Percentiles rank a stretch among this genome's conserved stretches.
Evolutionary conservation across 2,113 vertebrate genomes (phyloP).

Genomic region (Grantiella picta): DNA sequence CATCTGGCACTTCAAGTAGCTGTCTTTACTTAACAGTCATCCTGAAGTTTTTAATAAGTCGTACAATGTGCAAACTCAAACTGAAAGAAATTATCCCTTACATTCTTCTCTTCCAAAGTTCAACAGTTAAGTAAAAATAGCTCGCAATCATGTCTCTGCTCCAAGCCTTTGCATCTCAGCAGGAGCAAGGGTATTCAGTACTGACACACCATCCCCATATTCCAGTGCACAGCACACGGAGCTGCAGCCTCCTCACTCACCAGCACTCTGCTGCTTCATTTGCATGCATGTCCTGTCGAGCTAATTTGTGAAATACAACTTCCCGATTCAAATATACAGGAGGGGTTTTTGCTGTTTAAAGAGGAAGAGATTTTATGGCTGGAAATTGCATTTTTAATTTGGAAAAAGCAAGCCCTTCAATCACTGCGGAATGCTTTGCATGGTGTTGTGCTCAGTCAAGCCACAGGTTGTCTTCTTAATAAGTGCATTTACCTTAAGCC

Average conservation of each 20-base stretch:
- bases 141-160: not conserved
- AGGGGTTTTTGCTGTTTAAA: not conserved
- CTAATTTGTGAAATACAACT: not conserved
- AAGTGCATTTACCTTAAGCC: not conserved
- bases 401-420: not conserved
- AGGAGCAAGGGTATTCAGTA: not conserved
- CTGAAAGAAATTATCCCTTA: slow-evolving; percentile 22
- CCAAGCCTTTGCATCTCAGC: not conserved
- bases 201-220: not conserved
- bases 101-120: slow-evolving; percentile 14
- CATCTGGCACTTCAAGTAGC: slow-evolving; percentile 52
- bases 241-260: not conserved
- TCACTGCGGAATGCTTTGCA: not conserved
- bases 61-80: slow-evolving; percentile 4
- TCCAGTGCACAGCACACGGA: not conserved
- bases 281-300: not conserved
- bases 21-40: slow-evolving; percentile 45
- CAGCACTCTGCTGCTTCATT: not conserved
- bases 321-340: not conserved
- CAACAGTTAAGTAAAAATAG: slow-evolving; percentile 34
- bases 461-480: not conserved
- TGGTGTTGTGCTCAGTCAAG: fast-evolving
- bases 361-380: not conserved
- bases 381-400: not conserved
- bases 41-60: slow-evolving; percentile 44